phyloP scores from a whole-genome alignment of 2,797 vertebrate genomes.

The Gila robusta region DNA sequence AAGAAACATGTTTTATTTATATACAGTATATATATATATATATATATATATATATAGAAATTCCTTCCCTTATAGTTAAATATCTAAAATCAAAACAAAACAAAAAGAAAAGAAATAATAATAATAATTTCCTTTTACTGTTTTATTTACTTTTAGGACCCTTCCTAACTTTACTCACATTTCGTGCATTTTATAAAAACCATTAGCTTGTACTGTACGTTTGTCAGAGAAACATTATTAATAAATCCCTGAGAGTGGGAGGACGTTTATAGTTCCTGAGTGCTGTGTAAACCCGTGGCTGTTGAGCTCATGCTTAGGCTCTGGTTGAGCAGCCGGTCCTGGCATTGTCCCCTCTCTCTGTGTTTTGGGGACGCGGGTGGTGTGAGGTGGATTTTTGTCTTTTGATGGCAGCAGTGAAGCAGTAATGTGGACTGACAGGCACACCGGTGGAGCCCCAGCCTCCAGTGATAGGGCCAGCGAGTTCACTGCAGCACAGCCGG shows the following conservation, averaged over 20 bases:
- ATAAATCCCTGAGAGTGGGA: conserved; percentile 39
- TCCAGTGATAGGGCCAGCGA: conserved; percentile 58
- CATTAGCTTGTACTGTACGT: neutral
- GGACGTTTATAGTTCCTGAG: conserved; percentile 46
- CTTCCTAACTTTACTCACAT: neutral
- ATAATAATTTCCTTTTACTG: neutral
- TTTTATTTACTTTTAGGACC: neutral
- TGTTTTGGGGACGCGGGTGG: conserved; percentile 40
- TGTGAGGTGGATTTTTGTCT: conserved; percentile 60
- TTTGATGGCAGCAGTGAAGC: conserved; percentile 54
- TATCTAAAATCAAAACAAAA: neutral
- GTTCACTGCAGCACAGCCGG: conserved; percentile 58
- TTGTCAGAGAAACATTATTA: conserved; percentile 38
- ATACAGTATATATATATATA: neutral
- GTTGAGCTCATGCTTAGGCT: conserved; percentile 10
- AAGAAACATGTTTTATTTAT: conserved; percentile 4
- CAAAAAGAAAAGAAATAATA: neutral
- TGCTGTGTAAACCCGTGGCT: conserved; percentile 18
- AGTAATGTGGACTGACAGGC: conserved; percentile 67
- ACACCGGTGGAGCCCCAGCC: conserved; percentile 54
- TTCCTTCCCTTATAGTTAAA: neutral
- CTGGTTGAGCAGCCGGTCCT: conserved; percentile 36
- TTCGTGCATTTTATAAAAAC: conserved; percentile 3
- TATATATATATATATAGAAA: neutral
- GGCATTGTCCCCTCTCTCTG: conserved; percentile 24